Percentiles rank a stretch among this genome's conserved stretches.
These are phyloP conservation scores for Pseudonaja textilis DNA, from an alignment of 2,113 vertebrate species.

Conservation along the genomic window DNA sequence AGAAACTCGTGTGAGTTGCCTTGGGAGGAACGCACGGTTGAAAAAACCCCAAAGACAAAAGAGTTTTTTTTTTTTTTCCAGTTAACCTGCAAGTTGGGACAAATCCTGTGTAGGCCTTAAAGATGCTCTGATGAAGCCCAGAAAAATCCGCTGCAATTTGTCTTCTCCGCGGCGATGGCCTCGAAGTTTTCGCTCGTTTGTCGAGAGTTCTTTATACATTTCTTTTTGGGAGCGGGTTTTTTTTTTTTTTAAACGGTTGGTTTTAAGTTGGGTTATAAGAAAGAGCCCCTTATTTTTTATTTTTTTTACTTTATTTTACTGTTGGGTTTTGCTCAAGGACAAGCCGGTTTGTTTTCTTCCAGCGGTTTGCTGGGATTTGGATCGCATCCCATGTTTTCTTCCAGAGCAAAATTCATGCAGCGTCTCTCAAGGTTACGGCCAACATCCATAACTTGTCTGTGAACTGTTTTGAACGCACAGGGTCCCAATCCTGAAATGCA, in stretches of 20 bases:
- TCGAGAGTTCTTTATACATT: not conserved
- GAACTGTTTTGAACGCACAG: not conserved
- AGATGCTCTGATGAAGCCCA: not conserved
- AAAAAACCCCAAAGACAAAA: too few relatives aligned
- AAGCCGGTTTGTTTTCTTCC: not conserved
- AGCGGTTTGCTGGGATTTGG: not conserved
- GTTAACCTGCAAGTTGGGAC: not conserved
- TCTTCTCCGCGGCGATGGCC: not conserved
- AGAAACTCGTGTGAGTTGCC: accelerated
- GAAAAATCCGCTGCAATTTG: not conserved
- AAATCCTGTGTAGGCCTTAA: not conserved
- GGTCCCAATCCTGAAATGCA: not conserved
- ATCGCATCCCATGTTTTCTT: not conserved
- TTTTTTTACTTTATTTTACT: not conserved
- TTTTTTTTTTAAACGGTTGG: too few relatives aligned
- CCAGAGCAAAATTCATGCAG: not conserved
- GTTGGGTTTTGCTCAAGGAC: not conserved
- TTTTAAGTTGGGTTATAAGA: not conserved
- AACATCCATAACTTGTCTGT: not conserved
- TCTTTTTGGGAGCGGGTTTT: not conserved
- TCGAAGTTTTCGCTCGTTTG: not conserved
- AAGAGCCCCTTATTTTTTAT: not conserved
- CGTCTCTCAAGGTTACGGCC: not conserved
- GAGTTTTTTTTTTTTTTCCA: too few relatives aligned
- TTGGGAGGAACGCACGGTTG: not conserved